These are phyloP conservation scores for Cotesia chilonis DNA, from an alignment of 1,140 invertebrate species.

Conservation along the genomic window DNA sequence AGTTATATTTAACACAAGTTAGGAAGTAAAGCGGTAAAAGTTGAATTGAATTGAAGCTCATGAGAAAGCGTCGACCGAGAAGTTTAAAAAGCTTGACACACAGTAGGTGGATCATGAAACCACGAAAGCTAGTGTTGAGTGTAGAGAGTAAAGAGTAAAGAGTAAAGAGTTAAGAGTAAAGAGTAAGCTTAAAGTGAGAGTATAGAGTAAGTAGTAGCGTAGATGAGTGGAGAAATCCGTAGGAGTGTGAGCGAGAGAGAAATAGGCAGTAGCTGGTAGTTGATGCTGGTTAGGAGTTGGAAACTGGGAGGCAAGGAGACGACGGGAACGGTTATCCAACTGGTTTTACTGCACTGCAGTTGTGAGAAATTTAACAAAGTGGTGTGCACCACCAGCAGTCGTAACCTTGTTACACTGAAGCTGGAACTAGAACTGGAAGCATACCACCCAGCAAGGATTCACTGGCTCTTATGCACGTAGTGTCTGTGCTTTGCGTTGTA, in stretches of 20 bases:
- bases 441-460: constrained; percentile 14
- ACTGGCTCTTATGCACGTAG: constrained; percentile 26
- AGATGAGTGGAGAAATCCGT: no score
- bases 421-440: not conserved
- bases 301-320: not conserved
- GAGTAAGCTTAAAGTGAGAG: no score
- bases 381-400: constrained; percentile 7
- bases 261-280: no score
- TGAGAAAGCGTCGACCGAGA: constrained; percentile 6
- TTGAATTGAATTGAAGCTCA: not conserved
- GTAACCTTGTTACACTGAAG: constrained; percentile 21
- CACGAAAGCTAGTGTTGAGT: not conserved
- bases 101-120: constrained; percentile 7
- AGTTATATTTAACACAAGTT: not conserved
- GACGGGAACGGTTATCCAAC: constrained; percentile 11
- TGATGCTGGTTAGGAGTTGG: no score
- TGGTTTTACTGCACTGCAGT: constrained; percentile 41
- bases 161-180: no score
- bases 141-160: not conserved
- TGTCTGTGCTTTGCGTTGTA: not conserved
- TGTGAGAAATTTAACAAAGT: constrained; percentile 37
- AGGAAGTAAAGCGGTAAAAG: constrained; percentile 1
- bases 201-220: no score
- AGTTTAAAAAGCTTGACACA: constrained; percentile 30
- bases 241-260: no score